Conservation (phyloP, 2,113 vertebrate species). For the Callorhinus ursinus region DNA sequence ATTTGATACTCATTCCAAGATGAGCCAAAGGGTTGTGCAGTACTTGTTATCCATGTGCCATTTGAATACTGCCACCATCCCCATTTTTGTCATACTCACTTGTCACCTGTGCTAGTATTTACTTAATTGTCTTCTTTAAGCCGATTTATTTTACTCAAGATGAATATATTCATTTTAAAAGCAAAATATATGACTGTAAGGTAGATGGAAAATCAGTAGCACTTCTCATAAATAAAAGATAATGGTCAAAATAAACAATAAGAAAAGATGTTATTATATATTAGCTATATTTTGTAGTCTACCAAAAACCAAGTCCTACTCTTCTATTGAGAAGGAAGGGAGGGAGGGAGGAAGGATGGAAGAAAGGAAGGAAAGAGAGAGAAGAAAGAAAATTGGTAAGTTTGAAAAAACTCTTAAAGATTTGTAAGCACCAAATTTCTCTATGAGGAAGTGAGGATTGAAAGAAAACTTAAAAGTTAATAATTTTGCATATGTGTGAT, state of each 20-base stretch:
- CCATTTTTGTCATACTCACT: background rate
- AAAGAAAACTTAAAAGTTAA: background rate
- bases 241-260: conserved; percentile 4
- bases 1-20: background rate
- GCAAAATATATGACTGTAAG: background rate
- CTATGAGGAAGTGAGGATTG: background rate
- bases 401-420: background rate
- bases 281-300: background rate
- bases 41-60: background rate
- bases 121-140: background rate
- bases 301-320: background rate
- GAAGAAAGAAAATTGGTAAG: background rate
- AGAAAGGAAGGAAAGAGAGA: background rate
- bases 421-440: background rate
- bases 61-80: background rate
- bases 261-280: background rate
- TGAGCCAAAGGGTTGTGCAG: background rate
- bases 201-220: background rate
- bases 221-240: conserved; percentile 42
- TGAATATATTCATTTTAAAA: conserved; percentile 8
- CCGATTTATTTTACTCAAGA: conserved; percentile 19
- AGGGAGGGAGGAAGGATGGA: background rate
- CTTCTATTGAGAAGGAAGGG: background rate
- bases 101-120: background rate
- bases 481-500: background rate